Evolutionary conservation across 2,888 invertebrate genomes (phyloP).

Genomic region (Pyrgus malvae): DNA sequence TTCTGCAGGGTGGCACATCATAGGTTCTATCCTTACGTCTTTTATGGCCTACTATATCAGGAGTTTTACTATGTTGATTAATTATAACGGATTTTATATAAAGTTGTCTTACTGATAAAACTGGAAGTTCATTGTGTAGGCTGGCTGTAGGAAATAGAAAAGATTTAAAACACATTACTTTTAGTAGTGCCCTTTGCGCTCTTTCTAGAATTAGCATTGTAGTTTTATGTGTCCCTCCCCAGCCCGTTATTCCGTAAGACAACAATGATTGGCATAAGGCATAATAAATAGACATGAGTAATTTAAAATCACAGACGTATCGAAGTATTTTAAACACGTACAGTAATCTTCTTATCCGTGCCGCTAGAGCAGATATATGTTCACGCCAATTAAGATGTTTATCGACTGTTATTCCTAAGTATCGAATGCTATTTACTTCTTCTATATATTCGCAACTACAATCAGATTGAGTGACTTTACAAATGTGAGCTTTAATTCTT

Average conservation of each 20-base stretch:
- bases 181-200: constrained; percentile 13
- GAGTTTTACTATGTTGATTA: not conserved
- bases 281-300: not conserved
- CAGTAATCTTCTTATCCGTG: not conserved
- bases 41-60: not conserved
- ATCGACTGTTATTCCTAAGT: not conserved
- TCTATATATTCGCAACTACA: not conserved
- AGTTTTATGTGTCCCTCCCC: constrained; percentile 31
- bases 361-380: not conserved
- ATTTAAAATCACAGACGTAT: not conserved
- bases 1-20: not conserved
- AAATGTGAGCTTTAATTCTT: not conserved
- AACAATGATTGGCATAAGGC: not conserved
- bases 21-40: not conserved
- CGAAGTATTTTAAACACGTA: not conserved
- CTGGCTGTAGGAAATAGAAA: not conserved
- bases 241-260: constrained; percentile 12
- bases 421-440: not conserved
- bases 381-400: not conserved
- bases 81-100: not conserved
- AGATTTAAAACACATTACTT: constrained; percentile 10
- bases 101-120: not conserved
- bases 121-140: not conserved
- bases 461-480: too few relatives aligned
- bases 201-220: constrained; percentile 17